These are phyloP conservation scores for Paramuricea clavata DNA, from an alignment of 92 coral and sea anemone species.

Conservation along the genomic window DNA sequence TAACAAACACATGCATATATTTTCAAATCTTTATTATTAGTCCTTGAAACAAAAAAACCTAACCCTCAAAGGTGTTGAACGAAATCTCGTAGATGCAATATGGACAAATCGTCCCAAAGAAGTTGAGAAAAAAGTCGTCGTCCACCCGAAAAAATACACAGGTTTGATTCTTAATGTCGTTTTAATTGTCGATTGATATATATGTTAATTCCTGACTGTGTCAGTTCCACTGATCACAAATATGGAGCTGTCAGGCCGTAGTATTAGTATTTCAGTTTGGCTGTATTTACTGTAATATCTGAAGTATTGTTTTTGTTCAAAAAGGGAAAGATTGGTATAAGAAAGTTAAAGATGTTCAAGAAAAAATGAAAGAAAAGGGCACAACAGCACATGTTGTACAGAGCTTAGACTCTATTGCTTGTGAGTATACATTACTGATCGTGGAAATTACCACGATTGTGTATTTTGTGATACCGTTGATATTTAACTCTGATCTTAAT, in stretches of 20 bases:
- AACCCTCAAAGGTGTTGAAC: slow-evolving; percentile 48
- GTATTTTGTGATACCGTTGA: no score
- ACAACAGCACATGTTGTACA: slow-evolving; percentile 78
- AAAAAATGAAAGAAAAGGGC: slow-evolving; percentile 65
- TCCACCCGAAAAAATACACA: slow-evolving; percentile 66
- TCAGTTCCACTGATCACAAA: no score
- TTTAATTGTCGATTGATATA: neutral
- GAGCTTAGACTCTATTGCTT: slow-evolving; percentile 85
- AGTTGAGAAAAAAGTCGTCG: slow-evolving; percentile 64
- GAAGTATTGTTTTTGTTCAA: neutral
- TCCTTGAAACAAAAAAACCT: slow-evolving; percentile 53
- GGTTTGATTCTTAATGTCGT: slow-evolving; percentile 67
- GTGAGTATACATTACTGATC: slow-evolving; percentile 62
- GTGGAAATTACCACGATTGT: no score
- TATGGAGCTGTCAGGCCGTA: no score
- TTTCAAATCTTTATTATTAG: slow-evolving; percentile 18
- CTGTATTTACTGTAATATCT: no score
- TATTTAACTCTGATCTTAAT: no score
- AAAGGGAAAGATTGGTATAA: slow-evolving; percentile 83
- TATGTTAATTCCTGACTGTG: no score
- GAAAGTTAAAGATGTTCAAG: slow-evolving; percentile 80
- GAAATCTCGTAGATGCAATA: slow-evolving; percentile 84
- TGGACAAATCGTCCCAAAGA: slow-evolving; percentile 78
- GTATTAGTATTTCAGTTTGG: no score
- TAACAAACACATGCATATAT: no score